Evolutionary conservation across 35 echinoderm and acorn worm genomes (phyloP).

Genomic region (Acanthaster planci): DNA sequence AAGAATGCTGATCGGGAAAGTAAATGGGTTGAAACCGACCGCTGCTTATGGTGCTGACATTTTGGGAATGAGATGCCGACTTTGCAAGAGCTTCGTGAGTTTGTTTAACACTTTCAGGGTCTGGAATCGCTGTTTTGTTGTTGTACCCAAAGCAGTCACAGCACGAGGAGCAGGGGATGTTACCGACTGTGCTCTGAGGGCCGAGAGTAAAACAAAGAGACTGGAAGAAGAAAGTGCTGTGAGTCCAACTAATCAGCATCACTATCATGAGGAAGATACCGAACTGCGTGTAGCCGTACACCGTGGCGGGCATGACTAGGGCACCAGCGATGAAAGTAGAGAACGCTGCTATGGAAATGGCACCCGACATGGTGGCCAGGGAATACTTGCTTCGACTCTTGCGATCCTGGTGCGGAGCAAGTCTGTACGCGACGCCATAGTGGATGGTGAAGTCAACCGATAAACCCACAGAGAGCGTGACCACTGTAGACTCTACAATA

Average conservation of each 20-base stretch:
- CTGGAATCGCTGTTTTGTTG: neutral
- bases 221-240: slow-evolving; percentile 63
- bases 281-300: slow-evolving; percentile 59
- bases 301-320: slow-evolving; percentile 64
- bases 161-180: slow-evolving; percentile 30
- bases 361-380: slow-evolving; percentile 40
- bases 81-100: no score
- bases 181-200: slow-evolving; percentile 3
- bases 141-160: slow-evolving; percentile 7
- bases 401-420: slow-evolving; percentile 35
- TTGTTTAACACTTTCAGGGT: neutral
- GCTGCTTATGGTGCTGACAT: slow-evolving; percentile 7
- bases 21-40: slow-evolving; percentile 11
- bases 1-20: neutral
- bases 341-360: slow-evolving; percentile 66
- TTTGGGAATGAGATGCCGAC: neutral
- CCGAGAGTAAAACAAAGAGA: slow-evolving; percentile 47
- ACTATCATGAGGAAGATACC: slow-evolving; percentile 71
- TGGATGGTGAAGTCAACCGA: slow-evolving; percentile 85
- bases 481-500: slow-evolving; percentile 62
- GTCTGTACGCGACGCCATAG: slow-evolving; percentile 67
- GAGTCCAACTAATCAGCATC: slow-evolving; percentile 61
- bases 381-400: slow-evolving; percentile 38
- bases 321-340: slow-evolving; percentile 68
- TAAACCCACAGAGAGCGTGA: slow-evolving; percentile 74